phyloP scores from a whole-genome alignment of 2,797 vertebrate species.

The Psittacula echo region DNA sequence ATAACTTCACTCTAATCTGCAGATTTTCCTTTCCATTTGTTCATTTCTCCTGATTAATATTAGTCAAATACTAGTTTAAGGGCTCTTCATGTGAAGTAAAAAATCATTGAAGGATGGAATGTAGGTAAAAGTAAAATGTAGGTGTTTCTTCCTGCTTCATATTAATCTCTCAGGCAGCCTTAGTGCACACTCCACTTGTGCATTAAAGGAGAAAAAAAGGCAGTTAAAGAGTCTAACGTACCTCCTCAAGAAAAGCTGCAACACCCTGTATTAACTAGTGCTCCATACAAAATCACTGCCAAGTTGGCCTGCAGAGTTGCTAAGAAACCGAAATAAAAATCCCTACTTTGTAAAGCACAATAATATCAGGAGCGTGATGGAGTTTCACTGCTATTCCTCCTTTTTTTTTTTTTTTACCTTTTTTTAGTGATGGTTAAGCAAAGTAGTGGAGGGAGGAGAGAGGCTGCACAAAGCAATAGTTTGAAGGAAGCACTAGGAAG shows the following conservation, averaged over 20 bases:
- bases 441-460: neutral
- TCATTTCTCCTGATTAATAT: neutral
- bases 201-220: neutral
- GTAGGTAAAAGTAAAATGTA: neutral
- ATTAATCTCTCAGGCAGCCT: neutral
- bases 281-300: neutral
- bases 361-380: neutral
- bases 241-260: neutral
- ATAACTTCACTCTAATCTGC: neutral
- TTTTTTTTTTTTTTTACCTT: neutral
- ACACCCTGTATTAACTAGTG: neutral
- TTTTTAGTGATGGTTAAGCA: neutral
- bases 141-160: neutral
- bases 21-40: neutral
- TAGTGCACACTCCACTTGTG: neutral
- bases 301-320: conserved; percentile 12
- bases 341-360: neutral
- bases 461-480: neutral
- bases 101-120: neutral
- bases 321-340: conserved; percentile 30
- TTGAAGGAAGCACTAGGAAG: neutral
- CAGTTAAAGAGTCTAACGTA: neutral
- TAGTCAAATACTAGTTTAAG: neutral
- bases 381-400: neutral
- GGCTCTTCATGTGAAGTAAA: neutral